Percentiles rank a stretch among this genome's conserved stretches.
Conservation (phyloP, 1,140 invertebrate species). For the Lordiphosa stackelbergi region DNA sequence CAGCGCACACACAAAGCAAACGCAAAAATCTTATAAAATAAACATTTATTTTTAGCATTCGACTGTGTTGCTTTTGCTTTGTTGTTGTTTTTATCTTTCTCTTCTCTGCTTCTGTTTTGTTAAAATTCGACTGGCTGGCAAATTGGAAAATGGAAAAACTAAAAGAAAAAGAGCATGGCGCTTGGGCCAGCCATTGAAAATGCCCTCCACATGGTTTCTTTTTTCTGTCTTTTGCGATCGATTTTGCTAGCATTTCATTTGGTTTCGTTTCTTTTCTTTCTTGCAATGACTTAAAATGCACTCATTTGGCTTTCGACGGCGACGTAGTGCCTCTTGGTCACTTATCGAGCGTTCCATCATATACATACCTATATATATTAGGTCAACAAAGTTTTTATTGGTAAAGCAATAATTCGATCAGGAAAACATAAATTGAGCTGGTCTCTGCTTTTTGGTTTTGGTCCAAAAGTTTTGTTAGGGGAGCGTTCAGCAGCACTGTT, state of each 20-base stretch:
- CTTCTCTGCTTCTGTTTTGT: slow-evolving; percentile 36
- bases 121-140: slow-evolving; percentile 37
- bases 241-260: slow-evolving; percentile 23
- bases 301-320: slow-evolving; percentile 42
- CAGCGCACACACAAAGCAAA: slow-evolving; percentile 15
- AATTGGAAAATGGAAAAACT: slow-evolving; percentile 65
- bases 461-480: too few relatives aligned
- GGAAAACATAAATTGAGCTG: too few relatives aligned
- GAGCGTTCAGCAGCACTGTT: too few relatives aligned
- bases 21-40: slow-evolving; percentile 66
- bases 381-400: too few relatives aligned
- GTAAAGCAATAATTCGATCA: too few relatives aligned
- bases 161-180: slow-evolving; percentile 35
- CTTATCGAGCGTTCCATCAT: slow-evolving; percentile 25
- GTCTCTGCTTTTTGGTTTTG: too few relatives aligned
- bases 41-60: slow-evolving; percentile 71
- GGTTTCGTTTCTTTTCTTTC: not conserved
- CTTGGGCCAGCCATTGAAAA: slow-evolving; percentile 28
- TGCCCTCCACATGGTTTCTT: slow-evolving; percentile 4
- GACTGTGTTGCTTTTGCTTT: slow-evolving; percentile 15
- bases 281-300: slow-evolving; percentile 22
- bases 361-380: too few relatives aligned
- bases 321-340: slow-evolving; percentile 39
- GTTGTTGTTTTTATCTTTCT: slow-evolving; percentile 20
- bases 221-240: slow-evolving; percentile 10